These are phyloP conservation scores for Limnephilus lunatus DNA, from an alignment of 2,888 invertebrate species.

Conservation along the genomic window DNA sequence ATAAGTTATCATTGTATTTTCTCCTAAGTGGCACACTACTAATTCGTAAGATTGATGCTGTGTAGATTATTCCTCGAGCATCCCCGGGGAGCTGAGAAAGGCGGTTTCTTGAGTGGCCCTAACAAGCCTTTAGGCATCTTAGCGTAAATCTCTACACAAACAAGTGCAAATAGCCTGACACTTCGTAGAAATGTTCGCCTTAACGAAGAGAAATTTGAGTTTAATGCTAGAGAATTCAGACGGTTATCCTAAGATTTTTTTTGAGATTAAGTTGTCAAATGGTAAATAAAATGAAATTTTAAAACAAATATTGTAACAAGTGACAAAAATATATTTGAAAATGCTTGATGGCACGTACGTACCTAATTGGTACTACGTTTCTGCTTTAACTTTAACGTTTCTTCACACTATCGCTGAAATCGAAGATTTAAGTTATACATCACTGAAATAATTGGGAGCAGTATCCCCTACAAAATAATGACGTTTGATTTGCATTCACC, in stretches of 20 bases:
- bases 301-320: not conserved
- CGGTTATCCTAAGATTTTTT: not conserved
- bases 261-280: not conserved
- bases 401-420: too few species aligned
- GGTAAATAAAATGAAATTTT: not conserved
- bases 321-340: not conserved
- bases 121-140: slow-evolving; percentile 36
- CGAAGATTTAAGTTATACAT: too few species aligned
- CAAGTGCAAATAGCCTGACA: slow-evolving; percentile 21
- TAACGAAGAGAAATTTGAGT: slow-evolving; percentile 1
- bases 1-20: not conserved
- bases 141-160: slow-evolving; percentile 32
- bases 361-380: too few species aligned
- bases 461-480: too few species aligned
- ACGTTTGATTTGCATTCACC: too few species aligned
- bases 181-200: slow-evolving; percentile 15
- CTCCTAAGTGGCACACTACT: not conserved
- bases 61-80: not conserved
- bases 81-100: slow-evolving; percentile 29
- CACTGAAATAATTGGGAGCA: too few species aligned
- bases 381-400: too few species aligned
- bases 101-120: slow-evolving; percentile 35
- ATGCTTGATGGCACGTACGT: not conserved
- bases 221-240: not conserved
- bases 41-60: not conserved